A percentile compares a stretch with the other conserved stretches of the same genome.
These are phyloP conservation scores for Oegoconia quadripuncta DNA, from an alignment of 2,888 invertebrate species.

Conservation along the genomic window DNA sequence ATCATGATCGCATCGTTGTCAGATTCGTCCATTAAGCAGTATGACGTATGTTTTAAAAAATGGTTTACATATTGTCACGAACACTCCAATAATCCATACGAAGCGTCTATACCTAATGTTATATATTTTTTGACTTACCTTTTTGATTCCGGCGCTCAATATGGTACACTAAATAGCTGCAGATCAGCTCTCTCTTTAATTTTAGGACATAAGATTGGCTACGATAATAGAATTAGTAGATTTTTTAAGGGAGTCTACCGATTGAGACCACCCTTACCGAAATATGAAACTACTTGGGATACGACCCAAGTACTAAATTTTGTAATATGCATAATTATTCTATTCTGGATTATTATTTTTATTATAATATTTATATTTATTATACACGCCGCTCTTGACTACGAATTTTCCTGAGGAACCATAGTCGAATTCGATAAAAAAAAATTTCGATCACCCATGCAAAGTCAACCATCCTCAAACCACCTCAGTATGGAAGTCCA, in stretches of 20 bases:
- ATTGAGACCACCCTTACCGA: not conserved
- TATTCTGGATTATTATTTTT: no score
- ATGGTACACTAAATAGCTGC: not conserved
- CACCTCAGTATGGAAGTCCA: no score
- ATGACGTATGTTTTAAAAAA: not conserved
- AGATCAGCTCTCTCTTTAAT: not conserved
- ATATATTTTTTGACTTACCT: not conserved
- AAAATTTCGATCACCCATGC: no score
- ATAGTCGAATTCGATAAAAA: no score
- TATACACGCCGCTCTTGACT: no score
- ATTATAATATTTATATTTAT: no score
- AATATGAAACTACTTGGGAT: slow-evolving; percentile 10
- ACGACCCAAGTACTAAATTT: slow-evolving; percentile 2
- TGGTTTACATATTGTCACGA: slow-evolving; percentile 1
- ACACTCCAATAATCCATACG: not conserved
- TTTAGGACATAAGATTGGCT: not conserved
- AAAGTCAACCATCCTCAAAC: no score
- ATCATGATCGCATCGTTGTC: not conserved
- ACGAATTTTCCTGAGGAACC: no score
- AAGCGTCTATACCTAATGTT: not conserved
- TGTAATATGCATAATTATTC: no score
- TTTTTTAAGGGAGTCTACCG: slow-evolving; percentile 1
- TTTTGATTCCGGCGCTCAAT: not conserved
- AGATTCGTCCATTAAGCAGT: not conserved
- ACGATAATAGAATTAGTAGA: not conserved